Base-by-base conservation (phyloP, 1,140 invertebrate genomes). In the Drepana arcuata region DNA sequence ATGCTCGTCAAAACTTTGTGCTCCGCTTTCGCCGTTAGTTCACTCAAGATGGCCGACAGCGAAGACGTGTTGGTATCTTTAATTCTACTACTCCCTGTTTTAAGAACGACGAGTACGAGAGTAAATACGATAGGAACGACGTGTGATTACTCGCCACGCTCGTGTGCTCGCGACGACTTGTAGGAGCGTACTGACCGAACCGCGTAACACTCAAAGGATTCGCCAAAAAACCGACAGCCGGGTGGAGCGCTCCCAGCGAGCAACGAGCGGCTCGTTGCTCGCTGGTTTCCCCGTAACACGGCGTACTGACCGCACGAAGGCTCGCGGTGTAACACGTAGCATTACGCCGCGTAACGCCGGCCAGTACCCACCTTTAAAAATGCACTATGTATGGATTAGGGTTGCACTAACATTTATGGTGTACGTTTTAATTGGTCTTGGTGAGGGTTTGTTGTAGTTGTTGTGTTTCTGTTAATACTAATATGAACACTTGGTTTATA, bases 151-250 rank as follows among this genome's bases (percentile, higher is more conserved):
- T 41, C 14, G 39, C 32, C 21, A 34, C n/a, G 15, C 15, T 12
- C 43, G 21, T 35, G 43, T 26, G 32, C 43, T 34, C 43, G 37
- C 31, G 37, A 27, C 15, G 24, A 36, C 14, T 37, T 29, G 32
- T 12, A 6, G 24, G 14, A 16, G 21, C 35, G 41, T 37, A 33
- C 38, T 50, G 47, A 42, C 48, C 16, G 38, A 45, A 45, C 34
- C 29, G 28, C 48, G 36, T 47, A 43, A 48, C 44, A 48, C 7
- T 41, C 35, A 48, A 53, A 48, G 38, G 37, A 41, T 44, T 53
- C 40, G 49, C 41, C 30, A 41, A 54, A 53, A 54, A 45, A 42
- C 46, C 38, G 41, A 44, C 44, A 53, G 33, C 44, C 14, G 49
- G 21, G 44, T 44, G 43, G 49, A 47, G 43, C 49, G 38, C 40